Percentiles rank a stretch among this genome's conserved stretches.
Conservation (phyloP, 2,888 invertebrate species). For the Anthrax anthrax region DNA sequence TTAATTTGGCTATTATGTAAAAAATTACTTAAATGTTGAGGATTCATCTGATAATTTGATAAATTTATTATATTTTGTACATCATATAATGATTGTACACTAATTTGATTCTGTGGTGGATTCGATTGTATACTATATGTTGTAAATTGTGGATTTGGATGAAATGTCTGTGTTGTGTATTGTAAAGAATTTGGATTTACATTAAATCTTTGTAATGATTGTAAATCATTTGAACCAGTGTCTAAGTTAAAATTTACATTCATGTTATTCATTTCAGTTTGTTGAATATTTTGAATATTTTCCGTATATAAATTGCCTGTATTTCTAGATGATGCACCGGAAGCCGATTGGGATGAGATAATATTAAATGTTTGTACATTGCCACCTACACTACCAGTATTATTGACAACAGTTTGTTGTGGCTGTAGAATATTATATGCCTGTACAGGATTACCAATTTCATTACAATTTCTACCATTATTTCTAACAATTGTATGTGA, state of each 20-base stretch:
- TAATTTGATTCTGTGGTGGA: conserved; percentile 7
- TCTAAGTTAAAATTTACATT: conserved; percentile 10
- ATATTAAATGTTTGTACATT: conserved; percentile 10
- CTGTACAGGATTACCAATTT: conserved; percentile 8
- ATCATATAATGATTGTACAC: conserved; percentile 5
- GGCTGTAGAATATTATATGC: conserved; percentile 11
- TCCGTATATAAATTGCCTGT: conserved; percentile 2
- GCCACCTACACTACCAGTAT: conserved; percentile 1
- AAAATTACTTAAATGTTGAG: conserved; percentile 12
- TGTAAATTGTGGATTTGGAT: conserved; percentile 10
- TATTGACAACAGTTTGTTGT: conserved; percentile 9
- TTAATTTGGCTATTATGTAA: conserved; percentile 14
- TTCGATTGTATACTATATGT: conserved; percentile 9
- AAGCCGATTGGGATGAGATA: conserved; percentile 8
- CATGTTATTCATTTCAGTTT: conserved; percentile 3
- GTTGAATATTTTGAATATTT: neutral
- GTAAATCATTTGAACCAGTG: conserved; percentile 4
- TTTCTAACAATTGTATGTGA: conserved; percentile 4
- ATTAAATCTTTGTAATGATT: conserved; percentile 8
- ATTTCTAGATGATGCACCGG: conserved; percentile 1
- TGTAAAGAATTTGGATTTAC: conserved; percentile 10
- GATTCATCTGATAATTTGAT: conserved; percentile 13
- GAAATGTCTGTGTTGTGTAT: conserved; percentile 9
- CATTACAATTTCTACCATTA: conserved; percentile 4
- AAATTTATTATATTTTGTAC: conserved; percentile 13